Evolutionary conservation across 1,140 invertebrate genomes (phyloP), one percentile per base, ranked within the genome.

Genomic region (Temnothorax nylanderi): DNA sequence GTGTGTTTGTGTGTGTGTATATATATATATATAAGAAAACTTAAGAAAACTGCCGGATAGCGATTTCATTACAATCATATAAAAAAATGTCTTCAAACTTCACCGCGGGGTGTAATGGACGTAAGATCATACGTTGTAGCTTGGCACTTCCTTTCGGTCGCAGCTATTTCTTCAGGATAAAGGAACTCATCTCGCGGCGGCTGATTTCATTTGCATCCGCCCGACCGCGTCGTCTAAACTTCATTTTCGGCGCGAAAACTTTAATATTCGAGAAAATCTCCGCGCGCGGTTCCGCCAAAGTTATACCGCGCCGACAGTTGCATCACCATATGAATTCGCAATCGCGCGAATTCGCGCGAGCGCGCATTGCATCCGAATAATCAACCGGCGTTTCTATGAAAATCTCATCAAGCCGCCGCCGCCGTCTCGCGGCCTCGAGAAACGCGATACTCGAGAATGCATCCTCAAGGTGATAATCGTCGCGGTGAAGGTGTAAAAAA

Each of bases 241-340:
- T 56, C 84, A 88, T 88, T 88, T 88, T 81, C 82, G 80, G 76
- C 77, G 18, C 54, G 60, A 54, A 54, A 74, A 87, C 69, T 81
- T 80, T 85, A 85, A 78, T 78, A 78, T 85, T 85, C 88, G 41
- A 76, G 87, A 89, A 89, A 88, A 89, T 89, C 86, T 82, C 85
- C 82, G 72, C 44, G 54, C 44, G 37, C 71, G 51, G 75, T 86
- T 86, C 37, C 87, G 81, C 80, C 87, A 62, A 86, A 86, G 86
- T 82, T 85, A 71, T 54, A 62, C 54, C 84, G 76, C 71, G 62
- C 77, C 78, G 67, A 44, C 78, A 88, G 77, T 84, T 89, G 56
- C 85, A 89, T 90, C 89, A 87, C 88, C 89, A 90, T 90, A 89
- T 89, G 88, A 90, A 90, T 90, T 87, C 88, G 89, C 89, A 90